Conservation (phyloP, 2,113 vertebrate species). For the Hemibates koningsi region DNA sequence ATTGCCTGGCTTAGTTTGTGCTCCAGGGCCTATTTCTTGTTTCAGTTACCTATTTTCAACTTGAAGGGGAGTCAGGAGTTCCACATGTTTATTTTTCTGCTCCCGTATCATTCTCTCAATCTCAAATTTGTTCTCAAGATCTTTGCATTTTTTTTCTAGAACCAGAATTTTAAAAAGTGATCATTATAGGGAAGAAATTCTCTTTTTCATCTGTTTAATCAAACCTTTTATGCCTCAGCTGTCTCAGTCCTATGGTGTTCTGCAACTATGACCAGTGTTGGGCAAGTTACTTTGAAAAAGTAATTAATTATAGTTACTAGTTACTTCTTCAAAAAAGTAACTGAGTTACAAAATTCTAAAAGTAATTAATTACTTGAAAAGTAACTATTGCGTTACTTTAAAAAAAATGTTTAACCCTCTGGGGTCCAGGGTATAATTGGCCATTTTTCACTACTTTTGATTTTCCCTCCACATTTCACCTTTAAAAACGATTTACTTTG, state of each 20-base stretch:
- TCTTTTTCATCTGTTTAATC: too few relatives aligned
- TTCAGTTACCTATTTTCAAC: not conserved
- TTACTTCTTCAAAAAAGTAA: not conserved
- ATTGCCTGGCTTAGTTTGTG: not conserved
- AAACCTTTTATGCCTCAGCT: too few relatives aligned
- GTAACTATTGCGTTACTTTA: not conserved
- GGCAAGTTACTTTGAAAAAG: not conserved
- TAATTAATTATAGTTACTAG: not conserved
- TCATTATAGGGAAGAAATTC: too few relatives aligned
- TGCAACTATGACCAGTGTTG: not conserved
- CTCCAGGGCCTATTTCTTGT: not conserved
- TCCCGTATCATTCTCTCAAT: not conserved
- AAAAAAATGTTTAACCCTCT: not conserved
- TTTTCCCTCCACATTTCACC: not conserved
- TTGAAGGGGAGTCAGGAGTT: not conserved
- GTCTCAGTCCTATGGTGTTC: too few relatives aligned
- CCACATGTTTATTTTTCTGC: not conserved
- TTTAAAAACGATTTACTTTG: not conserved
- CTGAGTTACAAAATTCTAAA: not conserved
- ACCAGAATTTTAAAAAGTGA: not conserved
- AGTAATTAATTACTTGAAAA: not conserved
- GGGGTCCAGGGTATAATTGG: not conserved
- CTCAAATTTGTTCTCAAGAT: not conserved
- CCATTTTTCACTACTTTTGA: not conserved
- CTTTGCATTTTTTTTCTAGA: not conserved